phyloP scores from a whole-genome alignment of 1,140 invertebrate genomes.

The Listronotus bonariensis region DNA sequence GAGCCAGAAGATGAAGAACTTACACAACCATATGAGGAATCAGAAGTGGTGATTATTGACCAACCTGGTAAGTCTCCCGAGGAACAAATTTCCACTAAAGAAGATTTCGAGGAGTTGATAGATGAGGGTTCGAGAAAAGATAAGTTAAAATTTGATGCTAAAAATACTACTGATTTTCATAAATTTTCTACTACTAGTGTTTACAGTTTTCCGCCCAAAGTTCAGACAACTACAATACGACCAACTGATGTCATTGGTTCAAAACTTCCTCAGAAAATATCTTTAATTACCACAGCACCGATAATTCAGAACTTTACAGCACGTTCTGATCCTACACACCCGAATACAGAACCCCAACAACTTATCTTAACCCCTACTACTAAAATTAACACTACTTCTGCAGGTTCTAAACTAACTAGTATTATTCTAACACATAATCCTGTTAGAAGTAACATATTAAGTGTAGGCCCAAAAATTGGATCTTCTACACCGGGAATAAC shows the following conservation, averaged over 20 bases:
- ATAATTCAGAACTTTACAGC: conserved; percentile 32
- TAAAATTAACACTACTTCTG: conserved; percentile 39
- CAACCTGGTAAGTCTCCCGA: conserved; percentile 64
- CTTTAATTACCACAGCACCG: conserved; percentile 40
- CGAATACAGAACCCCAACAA: conserved; percentile 31
- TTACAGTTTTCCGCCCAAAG: conserved; percentile 42
- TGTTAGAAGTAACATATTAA: conserved; percentile 48
- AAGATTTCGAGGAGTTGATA: conserved; percentile 65
- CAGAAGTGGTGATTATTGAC: conserved; percentile 67
- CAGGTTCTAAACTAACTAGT: conserved; percentile 42
- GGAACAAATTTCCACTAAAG: conserved; percentile 65
- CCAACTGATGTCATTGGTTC: conserved; percentile 27
- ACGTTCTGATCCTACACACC: conserved; percentile 12
- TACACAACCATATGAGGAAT: conserved; percentile 60
- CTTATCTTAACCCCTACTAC: conserved; percentile 38
- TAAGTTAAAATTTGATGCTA: conserved; percentile 51
- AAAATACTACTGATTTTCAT: conserved; percentile 50
- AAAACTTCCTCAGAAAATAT: conserved; percentile 43
- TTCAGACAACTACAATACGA: conserved; percentile 13
- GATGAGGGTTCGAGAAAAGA: conserved; percentile 62
- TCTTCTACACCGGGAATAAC: conserved; percentile 48
- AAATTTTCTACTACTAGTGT: conserved; percentile 47
- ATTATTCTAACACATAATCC: conserved; percentile 49
- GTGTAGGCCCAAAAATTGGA: conserved; percentile 44
- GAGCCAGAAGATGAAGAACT: conserved; percentile 56